phyloP scores from a whole-genome alignment of 2,888 invertebrate species.

The Ormyrus rosae region DNA sequence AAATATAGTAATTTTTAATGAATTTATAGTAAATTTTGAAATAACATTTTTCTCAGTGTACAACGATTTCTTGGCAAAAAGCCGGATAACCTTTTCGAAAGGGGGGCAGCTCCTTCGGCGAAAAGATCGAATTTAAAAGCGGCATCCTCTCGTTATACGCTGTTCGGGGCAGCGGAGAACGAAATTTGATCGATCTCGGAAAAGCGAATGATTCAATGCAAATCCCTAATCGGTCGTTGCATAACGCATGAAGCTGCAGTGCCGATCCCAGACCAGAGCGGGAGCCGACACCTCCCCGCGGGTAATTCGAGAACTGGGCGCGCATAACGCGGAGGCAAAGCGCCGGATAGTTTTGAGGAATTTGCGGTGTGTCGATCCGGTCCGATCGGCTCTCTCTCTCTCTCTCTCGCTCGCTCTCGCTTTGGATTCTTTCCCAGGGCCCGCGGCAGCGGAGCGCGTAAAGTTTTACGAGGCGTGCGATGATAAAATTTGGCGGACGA shows the following conservation, averaged over 20 bases:
- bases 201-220: slow-evolving; percentile 3
- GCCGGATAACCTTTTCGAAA: too few species aligned
- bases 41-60: too few species aligned
- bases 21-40: too few species aligned
- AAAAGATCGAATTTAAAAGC: too few species aligned
- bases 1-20: too few species aligned
- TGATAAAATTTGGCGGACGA: slow-evolving; percentile 45
- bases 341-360: slow-evolving; percentile 48
- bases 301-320: not conserved
- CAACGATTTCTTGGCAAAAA: too few species aligned
- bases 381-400: slow-evolving; percentile 22
- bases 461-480: slow-evolving; percentile 47
- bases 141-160: not conserved
- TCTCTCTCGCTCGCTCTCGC: not conserved
- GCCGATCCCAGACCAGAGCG: too few species aligned
- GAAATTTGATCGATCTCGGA: not conserved
- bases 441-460: slow-evolving; percentile 12
- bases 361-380: slow-evolving; percentile 41
- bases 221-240: slow-evolving; percentile 8
- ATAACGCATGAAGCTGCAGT: not conserved
- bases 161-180: not conserved
- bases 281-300: not conserved
- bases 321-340: slow-evolving; percentile 26
- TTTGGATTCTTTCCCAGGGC: slow-evolving; percentile 32
- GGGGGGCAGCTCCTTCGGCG: too few species aligned